Evolutionary conservation across 1,140 invertebrate genomes (phyloP), one percentile per base, ranked within the genome.

Genomic region (Drosophila teissieri): DNA sequence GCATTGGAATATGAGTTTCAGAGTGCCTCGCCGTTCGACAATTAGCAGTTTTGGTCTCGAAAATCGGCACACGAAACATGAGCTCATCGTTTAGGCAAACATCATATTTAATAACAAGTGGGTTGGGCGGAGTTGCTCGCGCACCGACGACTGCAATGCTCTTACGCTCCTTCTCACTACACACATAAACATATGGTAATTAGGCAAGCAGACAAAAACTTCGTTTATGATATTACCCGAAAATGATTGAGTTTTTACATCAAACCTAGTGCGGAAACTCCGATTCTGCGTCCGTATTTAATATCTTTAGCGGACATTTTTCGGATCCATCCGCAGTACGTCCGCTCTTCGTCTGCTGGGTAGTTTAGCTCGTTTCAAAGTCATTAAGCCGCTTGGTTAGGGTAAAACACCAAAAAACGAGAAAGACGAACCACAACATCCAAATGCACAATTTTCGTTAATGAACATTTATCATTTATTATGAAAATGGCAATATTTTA

Each of bases 41-140:
- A 74, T 63, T 63, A 74, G 45, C 39, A 39, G 55, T 72, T 36
- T 56, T 39, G 52, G 39, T 34, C 62, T 44, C 46, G 34, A 40
- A 27, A 70, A 63, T 73, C 69, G 69, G 49, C 68, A 14, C 40
- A 10, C 27, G 44, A 73, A 63, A 63, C 44, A 74, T 73, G 57
- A 55, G 70, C 69, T 74, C 72, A 74, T 74, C 72, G 31, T 55
- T 73, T 61, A 22, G 55, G 15, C 42, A 39, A 73, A 74, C 34
- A 74, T 34, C 39, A 53, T 53, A 52, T 65, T 53, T 52, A 65
- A 68, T 68, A 15, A 42, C 7, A 54, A 61, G 48, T 46, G 37
- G 44, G 27, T 12, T 42, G 53, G 6, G 12, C n/a, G 27, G 31
- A 14, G 37, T 27, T 14, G 6, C 22, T 1, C 10, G 6, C 27